Evolutionary conservation across 2,113 vertebrate species (phyloP), one percentile per base, ranked within the genome.

Genomic region (Jaculus jaculus): DNA sequence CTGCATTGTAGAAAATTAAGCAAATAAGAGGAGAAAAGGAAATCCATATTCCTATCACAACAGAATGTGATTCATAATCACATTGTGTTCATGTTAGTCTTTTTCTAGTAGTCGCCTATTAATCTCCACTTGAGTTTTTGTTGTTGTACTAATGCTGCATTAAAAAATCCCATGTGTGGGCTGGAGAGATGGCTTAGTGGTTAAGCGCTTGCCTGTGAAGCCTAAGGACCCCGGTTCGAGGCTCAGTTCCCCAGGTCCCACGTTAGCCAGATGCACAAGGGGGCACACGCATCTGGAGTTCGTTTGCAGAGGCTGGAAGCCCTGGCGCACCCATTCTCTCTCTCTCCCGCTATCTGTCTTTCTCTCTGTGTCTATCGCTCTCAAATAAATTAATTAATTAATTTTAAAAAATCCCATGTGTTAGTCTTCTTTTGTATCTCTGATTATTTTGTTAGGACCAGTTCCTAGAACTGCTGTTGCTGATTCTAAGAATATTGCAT

Each of bases 1-100:
- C 11, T 86, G 84, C 71, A 83, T 58, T 91, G 4, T 71, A 87
- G 51, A 84, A 92, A 94, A 47, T 51, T 93, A 84, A 88, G 61
- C 87, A 92, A 91, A 86, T 87, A 87, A 6, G 80, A 84, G 66
- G 32, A 66, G 78, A 66, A 73, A 4, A 30, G 54, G 66, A 34
- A 74, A 89, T 63, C 2, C 32, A 26, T 66, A 74, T 26, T 74
- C 61, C 15, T 11, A 42, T 73, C 58, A 72, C 20, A 72, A 32
- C 75, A 60, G 24, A 92, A 30, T 6, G 30, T 17, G 37, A 24
- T 78, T 34, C 84, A 65, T 11, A 72, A 39, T 84, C 39, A 84
- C 20, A 26, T 87, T 75, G 28, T 65, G 6, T 65, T 20, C 21
- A 42, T 81, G 17, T 63, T 65, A 77, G 30, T 87, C 61, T 72